Evolutionary conservation across 2,888 invertebrate species (phyloP), one percentile per base, ranked within the genome.

Genomic region (Anoplius nigerrimus): DNA sequence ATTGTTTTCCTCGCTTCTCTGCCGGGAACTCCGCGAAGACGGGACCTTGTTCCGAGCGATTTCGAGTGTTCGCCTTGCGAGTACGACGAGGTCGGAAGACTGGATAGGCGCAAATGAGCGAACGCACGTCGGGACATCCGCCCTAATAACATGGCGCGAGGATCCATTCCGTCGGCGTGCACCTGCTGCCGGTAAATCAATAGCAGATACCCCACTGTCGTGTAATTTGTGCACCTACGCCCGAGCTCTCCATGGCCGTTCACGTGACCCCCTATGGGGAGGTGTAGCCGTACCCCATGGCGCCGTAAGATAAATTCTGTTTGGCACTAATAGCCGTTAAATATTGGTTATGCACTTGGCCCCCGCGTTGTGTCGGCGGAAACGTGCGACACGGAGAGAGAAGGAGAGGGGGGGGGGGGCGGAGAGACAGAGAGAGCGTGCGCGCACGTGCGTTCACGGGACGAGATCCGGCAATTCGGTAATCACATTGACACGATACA

Each of bases 241-340:
- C n/a, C 45, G 58, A 8, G 27, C 20, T 20, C 42, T 57, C 21
- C 43, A 34, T 34, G 18, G 34, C 27, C 55, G 48, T n/a, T 48
- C 48, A 48, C 18, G 43, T n/a, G 27, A 42, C 65, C 51, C 51
- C 48, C 53, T 27, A 42, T 20, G 56, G 48, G 52, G 52, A 52
- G 52, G 52, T 52, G 52, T 52, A 15, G 46, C 58, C 48, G 48
- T 48, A 48, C 69, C 72, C 69, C 62, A 60, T 63, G 65, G 72
- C 69, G 73, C 77, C 76, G 76, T 78, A 81, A 80, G 81, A 81
- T 82, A 82, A 82, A 82, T 82, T 82, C 82, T 81, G 76, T 82
- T 82, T 82, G 82, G 78, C 82, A 79, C 73, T 82, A 82, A 82
- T 82, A 79, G 78, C 75, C 71, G 80, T 82, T 82, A 82, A 82